Percentiles rank a stretch among this genome's conserved stretches.
Conservation (phyloP, 2,113 vertebrate species). For the Acanthisitta chloris region DNA sequence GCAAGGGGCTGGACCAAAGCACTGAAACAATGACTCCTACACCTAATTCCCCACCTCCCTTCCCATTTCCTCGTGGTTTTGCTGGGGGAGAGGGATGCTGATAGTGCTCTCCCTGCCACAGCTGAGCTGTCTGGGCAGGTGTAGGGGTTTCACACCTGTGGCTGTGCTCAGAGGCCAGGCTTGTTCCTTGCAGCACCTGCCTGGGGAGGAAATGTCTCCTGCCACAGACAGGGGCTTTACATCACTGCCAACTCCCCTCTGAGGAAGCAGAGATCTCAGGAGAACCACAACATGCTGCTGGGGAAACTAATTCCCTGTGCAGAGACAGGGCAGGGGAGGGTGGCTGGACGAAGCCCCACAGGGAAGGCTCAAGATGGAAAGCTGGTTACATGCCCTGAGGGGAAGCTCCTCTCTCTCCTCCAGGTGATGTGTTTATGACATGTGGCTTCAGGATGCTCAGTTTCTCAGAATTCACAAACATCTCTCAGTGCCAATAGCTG, state of each 20-base stretch:
- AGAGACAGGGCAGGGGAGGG: background rate
- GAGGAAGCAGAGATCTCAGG: background rate
- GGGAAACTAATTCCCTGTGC: background rate
- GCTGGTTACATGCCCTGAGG: background rate
- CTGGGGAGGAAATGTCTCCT: background rate
- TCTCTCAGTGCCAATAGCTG: background rate
- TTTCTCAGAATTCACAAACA: background rate
- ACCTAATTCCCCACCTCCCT: background rate
- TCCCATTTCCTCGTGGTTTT: background rate
- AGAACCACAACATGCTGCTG: accelerated
- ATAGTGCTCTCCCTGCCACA: accelerated
- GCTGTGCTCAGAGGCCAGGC: background rate
- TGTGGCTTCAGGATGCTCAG: background rate
- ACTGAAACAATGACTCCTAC: accelerated
- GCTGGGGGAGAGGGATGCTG: background rate
- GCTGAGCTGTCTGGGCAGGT: background rate
- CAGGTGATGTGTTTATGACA: background rate
- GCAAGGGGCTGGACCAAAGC: accelerated
- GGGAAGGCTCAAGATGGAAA: background rate
- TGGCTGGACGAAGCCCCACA: background rate
- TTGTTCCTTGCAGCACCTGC: background rate
- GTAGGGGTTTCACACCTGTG: background rate
- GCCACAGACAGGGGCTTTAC: background rate
- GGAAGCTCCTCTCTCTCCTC: background rate
- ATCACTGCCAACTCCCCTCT: background rate